Conservation (phyloP, 2,888 invertebrate species). For the Drosophila robusta region DNA sequence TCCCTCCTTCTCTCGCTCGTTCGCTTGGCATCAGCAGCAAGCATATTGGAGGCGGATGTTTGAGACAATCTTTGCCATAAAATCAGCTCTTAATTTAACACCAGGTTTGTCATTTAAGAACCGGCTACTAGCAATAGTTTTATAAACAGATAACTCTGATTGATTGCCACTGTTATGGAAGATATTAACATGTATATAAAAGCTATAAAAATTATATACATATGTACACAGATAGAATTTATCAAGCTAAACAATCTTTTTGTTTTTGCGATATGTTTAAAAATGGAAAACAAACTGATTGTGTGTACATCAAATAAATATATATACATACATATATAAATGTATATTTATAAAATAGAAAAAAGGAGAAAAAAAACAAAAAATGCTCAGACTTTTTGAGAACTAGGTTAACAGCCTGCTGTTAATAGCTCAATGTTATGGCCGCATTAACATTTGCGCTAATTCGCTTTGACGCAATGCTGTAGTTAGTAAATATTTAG, state of each 20-base stretch:
- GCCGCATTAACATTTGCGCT: slow-evolving; percentile 30
- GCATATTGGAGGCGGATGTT: not conserved
- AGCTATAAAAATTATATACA: not conserved
- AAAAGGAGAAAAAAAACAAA: not conserved
- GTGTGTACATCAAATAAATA: not conserved
- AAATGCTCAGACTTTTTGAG: slow-evolving; percentile 1
- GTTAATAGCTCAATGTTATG: slow-evolving; percentile 45
- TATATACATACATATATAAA: not conserved
- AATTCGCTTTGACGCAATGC: slow-evolving; percentile 34
- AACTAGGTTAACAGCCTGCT: slow-evolving; percentile 42
- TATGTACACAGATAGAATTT: not conserved
- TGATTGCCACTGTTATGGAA: not conserved
- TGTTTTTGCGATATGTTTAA: not conserved
- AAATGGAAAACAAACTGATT: not conserved
- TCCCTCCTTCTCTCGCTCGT: too few species aligned
- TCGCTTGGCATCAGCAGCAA: not conserved
- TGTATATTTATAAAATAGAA: slow-evolving; percentile 7
- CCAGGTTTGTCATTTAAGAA: slow-evolving; percentile 1
- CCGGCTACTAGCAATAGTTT: not conserved
- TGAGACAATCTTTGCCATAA: not conserved
- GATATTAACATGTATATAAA: not conserved
- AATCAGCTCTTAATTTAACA: not conserved
- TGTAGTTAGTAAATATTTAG: slow-evolving; percentile 28
- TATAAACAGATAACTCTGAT: not conserved
- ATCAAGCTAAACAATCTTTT: not conserved